Conservation (phyloP, 2,113 vertebrate species). For the Ctenomys sociabilis region DNA sequence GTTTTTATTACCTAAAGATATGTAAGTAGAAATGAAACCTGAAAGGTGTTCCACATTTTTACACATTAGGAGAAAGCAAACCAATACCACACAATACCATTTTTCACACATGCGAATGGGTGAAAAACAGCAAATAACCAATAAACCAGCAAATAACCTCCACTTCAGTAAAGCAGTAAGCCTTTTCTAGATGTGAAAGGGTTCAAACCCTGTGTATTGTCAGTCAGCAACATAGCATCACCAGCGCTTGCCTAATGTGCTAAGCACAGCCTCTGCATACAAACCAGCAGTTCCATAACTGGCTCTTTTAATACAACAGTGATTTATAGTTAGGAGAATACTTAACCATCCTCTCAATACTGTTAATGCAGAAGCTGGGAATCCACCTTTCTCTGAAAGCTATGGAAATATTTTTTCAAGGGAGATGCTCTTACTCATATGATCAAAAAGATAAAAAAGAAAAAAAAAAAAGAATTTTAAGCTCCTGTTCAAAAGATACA, state of each 20-base stretch:
- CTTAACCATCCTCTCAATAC: rapidly evolving
- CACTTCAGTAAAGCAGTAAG: too few relatives aligned
- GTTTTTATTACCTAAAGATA: not conserved
- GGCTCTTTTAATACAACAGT: not conserved
- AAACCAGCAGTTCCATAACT: not conserved
- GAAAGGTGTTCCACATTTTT: too few relatives aligned
- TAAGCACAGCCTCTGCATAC: too few relatives aligned
- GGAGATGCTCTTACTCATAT: rapidly evolving
- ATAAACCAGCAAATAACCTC: too few relatives aligned
- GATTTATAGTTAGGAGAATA: not conserved
- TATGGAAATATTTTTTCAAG: not conserved
- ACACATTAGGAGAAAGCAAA: too few relatives aligned
- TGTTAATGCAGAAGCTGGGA: not conserved
- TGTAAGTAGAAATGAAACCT: not conserved
- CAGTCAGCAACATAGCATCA: too few relatives aligned
- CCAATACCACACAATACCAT: too few relatives aligned
- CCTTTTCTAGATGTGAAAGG: too few relatives aligned
- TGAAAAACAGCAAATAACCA: too few relatives aligned
- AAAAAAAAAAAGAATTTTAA: not conserved
- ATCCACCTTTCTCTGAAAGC: not conserved
- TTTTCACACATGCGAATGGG: too few relatives aligned
- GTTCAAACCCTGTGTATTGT: too few relatives aligned
- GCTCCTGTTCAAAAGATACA: not conserved
- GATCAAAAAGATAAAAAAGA: not conserved
- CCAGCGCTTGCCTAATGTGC: too few relatives aligned